A percentile compares a stretch with the other conserved stretches of the same genome.
Conservation (phyloP, 2,113 vertebrate species). For the Gymnorhina tibicen region DNA sequence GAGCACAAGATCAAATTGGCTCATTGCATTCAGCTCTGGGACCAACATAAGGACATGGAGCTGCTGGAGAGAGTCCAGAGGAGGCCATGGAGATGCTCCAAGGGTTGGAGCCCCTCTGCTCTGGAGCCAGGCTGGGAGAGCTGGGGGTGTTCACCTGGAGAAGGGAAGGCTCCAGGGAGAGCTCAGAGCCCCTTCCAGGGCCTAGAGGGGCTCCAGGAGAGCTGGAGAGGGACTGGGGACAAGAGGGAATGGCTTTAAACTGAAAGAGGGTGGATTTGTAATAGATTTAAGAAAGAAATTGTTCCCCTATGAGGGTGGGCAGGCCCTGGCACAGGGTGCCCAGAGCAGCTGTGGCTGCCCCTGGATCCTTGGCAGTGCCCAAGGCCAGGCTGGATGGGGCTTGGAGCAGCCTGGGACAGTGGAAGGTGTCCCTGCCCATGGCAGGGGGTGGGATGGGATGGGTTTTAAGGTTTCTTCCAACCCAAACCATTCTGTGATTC, state of each 20-base stretch:
- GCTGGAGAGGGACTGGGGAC: background rate
- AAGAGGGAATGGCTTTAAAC: background rate
- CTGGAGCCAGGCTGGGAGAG: background rate
- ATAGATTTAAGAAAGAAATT: background rate
- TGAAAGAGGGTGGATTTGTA: background rate
- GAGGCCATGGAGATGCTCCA: fast-evolving
- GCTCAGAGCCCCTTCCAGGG: fast-evolving
- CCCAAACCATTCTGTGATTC: background rate
- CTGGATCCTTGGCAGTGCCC: background rate
- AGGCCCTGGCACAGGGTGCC: background rate
- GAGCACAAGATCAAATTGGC: background rate
- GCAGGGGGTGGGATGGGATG: fast-evolving
- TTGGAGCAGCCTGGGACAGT: background rate
- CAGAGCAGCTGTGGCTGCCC: background rate
- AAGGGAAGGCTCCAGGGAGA: background rate
- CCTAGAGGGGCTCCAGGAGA: background rate
- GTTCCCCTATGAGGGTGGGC: fast-evolving
- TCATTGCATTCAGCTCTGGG: background rate
- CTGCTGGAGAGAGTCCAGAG: background rate
- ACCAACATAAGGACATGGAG: background rate
- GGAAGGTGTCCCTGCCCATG: background rate
- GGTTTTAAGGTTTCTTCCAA: background rate
- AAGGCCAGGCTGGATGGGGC: background rate
- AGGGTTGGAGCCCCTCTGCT: background rate
- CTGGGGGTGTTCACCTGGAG: background rate